Percentiles rank a stretch among this genome's conserved stretches.
These are phyloP conservation scores for Cheilosia impressa DNA, from an alignment of 2,888 invertebrate species.

Conservation along the genomic window DNA sequence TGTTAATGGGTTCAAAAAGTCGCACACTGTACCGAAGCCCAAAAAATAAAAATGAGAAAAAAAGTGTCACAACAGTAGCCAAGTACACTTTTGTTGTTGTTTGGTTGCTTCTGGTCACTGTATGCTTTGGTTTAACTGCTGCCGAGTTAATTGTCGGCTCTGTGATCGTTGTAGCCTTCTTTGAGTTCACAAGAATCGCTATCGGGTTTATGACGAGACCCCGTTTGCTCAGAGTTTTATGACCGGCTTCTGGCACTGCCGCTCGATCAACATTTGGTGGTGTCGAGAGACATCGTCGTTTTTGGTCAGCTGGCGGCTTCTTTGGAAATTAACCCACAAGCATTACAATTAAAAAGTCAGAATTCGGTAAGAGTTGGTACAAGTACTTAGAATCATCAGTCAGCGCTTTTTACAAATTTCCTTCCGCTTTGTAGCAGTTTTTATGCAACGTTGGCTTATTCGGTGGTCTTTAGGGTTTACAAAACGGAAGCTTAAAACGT, in stretches of 20 bases:
- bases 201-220: constrained; percentile 56
- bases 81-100: constrained; percentile 45
- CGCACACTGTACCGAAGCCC: constrained; percentile 46
- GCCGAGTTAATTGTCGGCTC: constrained; percentile 55
- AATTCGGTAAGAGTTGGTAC: constrained; percentile 38
- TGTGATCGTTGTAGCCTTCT: constrained; percentile 42
- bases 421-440: constrained; percentile 37
- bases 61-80: constrained; percentile 74
- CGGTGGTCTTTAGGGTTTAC: neutral
- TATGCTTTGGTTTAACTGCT: constrained; percentile 11
- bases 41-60: neutral
- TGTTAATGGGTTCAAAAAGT: constrained; percentile 72
- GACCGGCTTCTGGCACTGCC: constrained; percentile 44
- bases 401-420: constrained; percentile 41
- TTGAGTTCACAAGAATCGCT: constrained; percentile 61
- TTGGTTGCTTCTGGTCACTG: constrained; percentile 48
- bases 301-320: constrained; percentile 46
- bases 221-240: constrained; percentile 63
- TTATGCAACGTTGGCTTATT: constrained; percentile 2
- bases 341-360: constrained; percentile 62
- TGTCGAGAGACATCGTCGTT: constrained; percentile 33
- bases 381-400: constrained; percentile 57
- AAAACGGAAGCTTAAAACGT: constrained; percentile 3
- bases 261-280: constrained; percentile 37
- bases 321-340: constrained; percentile 58